Base-by-base conservation (phyloP, 1,140 invertebrate species). In the Brachionus asplanchnoidis region DNA sequence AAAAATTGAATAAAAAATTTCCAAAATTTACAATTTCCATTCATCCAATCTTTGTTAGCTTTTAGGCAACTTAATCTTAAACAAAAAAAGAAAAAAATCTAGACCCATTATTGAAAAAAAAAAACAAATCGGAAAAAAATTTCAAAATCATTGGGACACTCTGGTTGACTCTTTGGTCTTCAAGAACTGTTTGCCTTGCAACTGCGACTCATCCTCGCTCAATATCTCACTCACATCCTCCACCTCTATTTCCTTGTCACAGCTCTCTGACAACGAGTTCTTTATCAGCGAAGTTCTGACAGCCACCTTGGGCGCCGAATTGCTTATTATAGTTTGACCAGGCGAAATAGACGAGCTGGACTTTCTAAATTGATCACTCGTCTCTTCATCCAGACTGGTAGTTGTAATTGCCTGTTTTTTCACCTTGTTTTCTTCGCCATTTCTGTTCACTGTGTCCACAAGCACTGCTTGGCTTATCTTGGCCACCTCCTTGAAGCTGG, bases 151-250 rank as follows among this genome's bases (percentile, higher is more conserved):
- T 60, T 60, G 17, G 17, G 6, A 60, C 17, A 53, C n/a, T 20
- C 53, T 6, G 17, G 2, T 9, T 3, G 53, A 20, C 17, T 23
- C 17, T 3, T 60, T 60, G 53, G 14, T 60, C 20, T 20, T 60
- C 14, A 14, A 9, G 14, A 40, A 70, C 66, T 36, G 36, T 36
- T 70, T 70, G 8, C 26, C n/a, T 6, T 20, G 6, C 3, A 23
- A 66, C 66, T 36, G 66, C 1, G 70, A 42, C 42, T 77, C 73
- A 9, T 77, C 73, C 17, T 77, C 73, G 20, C 73, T 77, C 8
- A 77, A n/a, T 50, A 77, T 77, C 53, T 77, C 73, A 12, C 73
- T 77, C 26, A 77, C 73, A 77, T 77, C 73, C 20, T 77, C 73
- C 0, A 77, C 73, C 26, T 77, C 73, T 28, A 77, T 77, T 28